phyloP scores from a whole-genome alignment of 2,113 vertebrate genomes.

The Eurystomus gularis region DNA sequence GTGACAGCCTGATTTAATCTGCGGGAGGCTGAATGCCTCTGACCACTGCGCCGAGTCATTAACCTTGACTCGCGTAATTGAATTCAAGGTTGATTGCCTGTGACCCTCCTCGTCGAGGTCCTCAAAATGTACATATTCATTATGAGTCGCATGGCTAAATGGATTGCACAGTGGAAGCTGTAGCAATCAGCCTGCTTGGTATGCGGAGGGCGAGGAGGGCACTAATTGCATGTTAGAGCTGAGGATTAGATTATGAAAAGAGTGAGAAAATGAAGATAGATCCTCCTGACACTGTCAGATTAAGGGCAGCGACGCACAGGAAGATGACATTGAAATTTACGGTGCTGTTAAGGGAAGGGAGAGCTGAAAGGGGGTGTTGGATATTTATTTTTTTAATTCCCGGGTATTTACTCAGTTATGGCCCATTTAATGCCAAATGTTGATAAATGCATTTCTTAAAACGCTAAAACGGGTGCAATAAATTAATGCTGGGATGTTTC shows the following conservation, averaged over 20 bases:
- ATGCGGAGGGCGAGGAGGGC: conserved; percentile 88
- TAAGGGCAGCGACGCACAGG: conserved; percentile 84
- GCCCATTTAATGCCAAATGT: not conserved
- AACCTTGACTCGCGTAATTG: conserved; percentile 99
- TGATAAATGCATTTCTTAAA: not conserved
- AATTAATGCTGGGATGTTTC: not conserved
- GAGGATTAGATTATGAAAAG: conserved; percentile 99
- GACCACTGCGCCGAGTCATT: conserved; percentile 98
- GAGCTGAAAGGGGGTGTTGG: conserved; percentile 37
- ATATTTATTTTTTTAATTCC: not conserved
- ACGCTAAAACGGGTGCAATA: not conserved
- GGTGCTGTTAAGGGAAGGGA: conserved; percentile 74
- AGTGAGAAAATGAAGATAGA: conserved; percentile 99
- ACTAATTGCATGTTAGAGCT: conserved; percentile 99
- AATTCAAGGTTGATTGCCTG: conserved; percentile 99
- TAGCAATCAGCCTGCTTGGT: conserved; percentile 89
- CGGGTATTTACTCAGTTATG: not conserved
- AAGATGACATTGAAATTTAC: conserved; percentile 85
- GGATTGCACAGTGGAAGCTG: conserved; percentile 96
- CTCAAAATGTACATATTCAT: conserved; percentile 99
- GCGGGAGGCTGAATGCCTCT: conserved; percentile 88
- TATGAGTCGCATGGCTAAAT: conserved; percentile 88
- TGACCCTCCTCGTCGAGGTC: conserved; percentile 91
- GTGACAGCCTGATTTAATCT: conserved; percentile 94
- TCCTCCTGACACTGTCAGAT: conserved; percentile 96